These are phyloP conservation scores for Drosophila mayri DNA, from an alignment of 1,140 invertebrate genomes.

Conservation along the genomic window DNA sequence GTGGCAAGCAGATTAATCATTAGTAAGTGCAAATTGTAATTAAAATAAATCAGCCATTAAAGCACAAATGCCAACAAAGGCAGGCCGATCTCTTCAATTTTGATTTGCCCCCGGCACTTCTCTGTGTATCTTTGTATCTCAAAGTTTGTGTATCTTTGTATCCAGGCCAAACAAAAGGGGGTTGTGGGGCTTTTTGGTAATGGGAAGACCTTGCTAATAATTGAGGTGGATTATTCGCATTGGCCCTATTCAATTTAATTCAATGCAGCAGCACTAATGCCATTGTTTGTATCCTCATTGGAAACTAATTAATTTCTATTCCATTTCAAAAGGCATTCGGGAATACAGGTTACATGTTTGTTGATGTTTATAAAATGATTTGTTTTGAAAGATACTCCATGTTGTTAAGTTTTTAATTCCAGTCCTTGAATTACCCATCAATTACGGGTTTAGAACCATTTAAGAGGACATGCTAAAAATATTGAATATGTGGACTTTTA, in stretches of 20 bases:
- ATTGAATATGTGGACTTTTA: too few species aligned
- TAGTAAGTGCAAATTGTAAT: conserved; percentile 58
- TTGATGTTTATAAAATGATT: too few species aligned
- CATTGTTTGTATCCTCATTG: conserved; percentile 8
- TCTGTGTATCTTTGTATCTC: conserved; percentile 18
- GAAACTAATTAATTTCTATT: conserved; percentile 2
- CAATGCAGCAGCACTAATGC: conserved; percentile 15
- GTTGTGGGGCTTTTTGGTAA: not conserved
- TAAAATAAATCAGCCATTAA: conserved; percentile 51
- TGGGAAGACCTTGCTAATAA: conserved; percentile 18
- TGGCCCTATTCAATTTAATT: conserved; percentile 24
- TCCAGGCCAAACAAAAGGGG: not conserved
- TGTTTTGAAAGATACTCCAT: too few species aligned
- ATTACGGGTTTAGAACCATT: too few species aligned
- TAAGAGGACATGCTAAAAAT: too few species aligned
- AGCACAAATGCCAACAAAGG: conserved; percentile 32
- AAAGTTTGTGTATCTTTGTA: conserved; percentile 13
- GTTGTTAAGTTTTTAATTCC: too few species aligned
- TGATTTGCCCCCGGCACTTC: conserved; percentile 12
- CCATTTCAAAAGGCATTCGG: not conserved
- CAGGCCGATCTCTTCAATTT: conserved; percentile 22
- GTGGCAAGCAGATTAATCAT: conserved; percentile 43
- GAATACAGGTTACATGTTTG: not conserved
- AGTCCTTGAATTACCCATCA: too few species aligned
- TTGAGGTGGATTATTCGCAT: conserved; percentile 5